Evolutionary conservation across 92 coral and sea anemone species (phyloP).

Genomic region (Palythoa grandiflora): DNA sequence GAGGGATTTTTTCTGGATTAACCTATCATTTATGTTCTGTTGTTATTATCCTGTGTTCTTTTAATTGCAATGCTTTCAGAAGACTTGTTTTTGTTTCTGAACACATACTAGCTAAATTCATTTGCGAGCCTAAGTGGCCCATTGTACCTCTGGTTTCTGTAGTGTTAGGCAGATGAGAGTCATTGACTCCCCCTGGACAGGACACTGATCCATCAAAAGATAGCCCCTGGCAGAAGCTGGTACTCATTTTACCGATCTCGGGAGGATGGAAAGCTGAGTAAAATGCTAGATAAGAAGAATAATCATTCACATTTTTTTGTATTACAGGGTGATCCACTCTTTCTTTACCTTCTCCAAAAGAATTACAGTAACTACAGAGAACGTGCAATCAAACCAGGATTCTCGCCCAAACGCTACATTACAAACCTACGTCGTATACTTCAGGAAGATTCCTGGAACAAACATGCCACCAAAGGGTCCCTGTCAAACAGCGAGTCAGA

Average conservation of each 20-base stretch:
- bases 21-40: no score
- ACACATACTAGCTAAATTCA: no score
- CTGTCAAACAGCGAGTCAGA: slow-evolving; percentile 59
- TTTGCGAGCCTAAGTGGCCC: no score
- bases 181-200: no score
- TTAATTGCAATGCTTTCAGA: no score
- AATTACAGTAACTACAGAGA: slow-evolving; percentile 77
- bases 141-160: no score
- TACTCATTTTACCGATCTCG: no score
- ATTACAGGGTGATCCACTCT: slow-evolving; percentile 94
- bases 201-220: no score
- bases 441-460: slow-evolving; percentile 88
- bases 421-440: slow-evolving; percentile 84
- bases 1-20: no score
- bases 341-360: slow-evolving; percentile 89
- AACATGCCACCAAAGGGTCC: slow-evolving; percentile 80
- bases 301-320: neutral
- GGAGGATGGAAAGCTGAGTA: no score
- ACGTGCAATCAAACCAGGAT: slow-evolving; percentile 92
- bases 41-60: neutral
- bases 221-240: no score
- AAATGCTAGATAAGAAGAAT: neutral
- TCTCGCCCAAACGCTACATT: slow-evolving; percentile 96
- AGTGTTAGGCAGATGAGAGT: no score
- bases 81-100: neutral